Conservation (phyloP, 2,113 vertebrate species). For the Rhinoderma darwinii region DNA sequence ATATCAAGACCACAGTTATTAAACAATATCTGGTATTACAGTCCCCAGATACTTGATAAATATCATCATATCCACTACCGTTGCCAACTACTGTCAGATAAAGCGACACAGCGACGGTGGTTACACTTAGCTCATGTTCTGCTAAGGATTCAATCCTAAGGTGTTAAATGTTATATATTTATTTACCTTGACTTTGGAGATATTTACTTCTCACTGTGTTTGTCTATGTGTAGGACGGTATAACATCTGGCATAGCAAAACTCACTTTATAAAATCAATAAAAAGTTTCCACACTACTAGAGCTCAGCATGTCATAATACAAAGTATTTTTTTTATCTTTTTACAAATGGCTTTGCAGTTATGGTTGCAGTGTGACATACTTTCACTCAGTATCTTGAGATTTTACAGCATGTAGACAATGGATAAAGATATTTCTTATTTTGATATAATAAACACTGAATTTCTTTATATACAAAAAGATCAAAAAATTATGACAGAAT, state of each 20-base stretch:
- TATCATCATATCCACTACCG: neutral
- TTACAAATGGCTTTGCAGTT: constrained; percentile 6
- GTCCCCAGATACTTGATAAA: neutral
- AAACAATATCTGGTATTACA: neutral
- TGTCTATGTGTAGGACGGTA: constrained; percentile 14
- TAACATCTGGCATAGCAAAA: constrained; percentile 10
- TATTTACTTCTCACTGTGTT: constrained; percentile 33
- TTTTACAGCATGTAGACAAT: constrained; percentile 3
- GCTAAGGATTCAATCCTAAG: neutral
- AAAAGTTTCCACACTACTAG: constrained; percentile 13
- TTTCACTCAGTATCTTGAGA: neutral
- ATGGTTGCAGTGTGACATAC: neutral
- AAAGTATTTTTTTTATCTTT: neutral
- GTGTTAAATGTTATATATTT: constrained; percentile 22
- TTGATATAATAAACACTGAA: neutral
- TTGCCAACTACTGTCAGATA: neutral
- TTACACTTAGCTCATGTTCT: neutral
- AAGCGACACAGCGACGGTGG: neutral
- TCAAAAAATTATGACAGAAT: neutral
- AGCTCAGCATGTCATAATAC: neutral
- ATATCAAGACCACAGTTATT: neutral
- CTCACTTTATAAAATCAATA: constrained; percentile 41
- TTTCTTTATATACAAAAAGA: too few relatives aligned
- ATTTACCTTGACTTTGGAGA: neutral
- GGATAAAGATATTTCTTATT: neutral